phyloP scores from a whole-genome alignment of 2,888 invertebrate species.

The Tetanocera ferruginea region DNA sequence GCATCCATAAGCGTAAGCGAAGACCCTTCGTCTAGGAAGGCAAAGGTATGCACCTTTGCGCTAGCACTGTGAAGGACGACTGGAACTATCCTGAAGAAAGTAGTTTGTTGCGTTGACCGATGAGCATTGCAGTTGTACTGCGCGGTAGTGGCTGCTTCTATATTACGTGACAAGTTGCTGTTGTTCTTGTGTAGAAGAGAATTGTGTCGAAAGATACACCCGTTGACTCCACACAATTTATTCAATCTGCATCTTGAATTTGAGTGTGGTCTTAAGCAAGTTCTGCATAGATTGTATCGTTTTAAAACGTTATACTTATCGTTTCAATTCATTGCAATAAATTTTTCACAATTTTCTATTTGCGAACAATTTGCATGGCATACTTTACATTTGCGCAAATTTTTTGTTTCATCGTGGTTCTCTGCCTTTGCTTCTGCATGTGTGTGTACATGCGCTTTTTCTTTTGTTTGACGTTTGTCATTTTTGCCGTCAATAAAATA shows the following conservation, averaged over 20 bases:
- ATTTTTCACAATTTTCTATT: constrained; percentile 21
- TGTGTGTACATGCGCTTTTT: constrained; percentile 23
- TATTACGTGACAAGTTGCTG: too few species aligned
- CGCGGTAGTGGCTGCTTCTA: too few species aligned
- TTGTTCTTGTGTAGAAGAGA: constrained; percentile 35
- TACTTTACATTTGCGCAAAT: constrained; percentile 4
- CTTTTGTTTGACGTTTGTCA: constrained; percentile 6
- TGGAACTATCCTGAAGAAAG: constrained; percentile 43
- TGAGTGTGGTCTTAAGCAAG: constrained; percentile 33
- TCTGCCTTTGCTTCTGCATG: constrained; percentile 2
- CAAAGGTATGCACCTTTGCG: constrained; percentile 41
- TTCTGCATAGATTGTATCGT: constrained; percentile 29
- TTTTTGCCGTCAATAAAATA: constrained; percentile 3
- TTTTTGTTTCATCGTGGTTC: background rate
- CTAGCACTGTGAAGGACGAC: constrained; percentile 40
- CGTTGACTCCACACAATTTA: constrained; percentile 31
- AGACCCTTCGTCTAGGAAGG: constrained; percentile 43
- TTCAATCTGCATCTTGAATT: constrained; percentile 21
- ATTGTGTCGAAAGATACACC: constrained; percentile 29
- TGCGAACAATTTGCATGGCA: constrained; percentile 32
- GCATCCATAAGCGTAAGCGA: constrained; percentile 40
- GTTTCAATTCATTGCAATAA: constrained; percentile 13
- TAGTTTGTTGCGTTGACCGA: background rate
- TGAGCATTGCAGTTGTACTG: background rate
- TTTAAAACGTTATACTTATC: too few species aligned